Conservation (phyloP, 2,797 vertebrate species). For the Cheracebus regulus region DNA sequence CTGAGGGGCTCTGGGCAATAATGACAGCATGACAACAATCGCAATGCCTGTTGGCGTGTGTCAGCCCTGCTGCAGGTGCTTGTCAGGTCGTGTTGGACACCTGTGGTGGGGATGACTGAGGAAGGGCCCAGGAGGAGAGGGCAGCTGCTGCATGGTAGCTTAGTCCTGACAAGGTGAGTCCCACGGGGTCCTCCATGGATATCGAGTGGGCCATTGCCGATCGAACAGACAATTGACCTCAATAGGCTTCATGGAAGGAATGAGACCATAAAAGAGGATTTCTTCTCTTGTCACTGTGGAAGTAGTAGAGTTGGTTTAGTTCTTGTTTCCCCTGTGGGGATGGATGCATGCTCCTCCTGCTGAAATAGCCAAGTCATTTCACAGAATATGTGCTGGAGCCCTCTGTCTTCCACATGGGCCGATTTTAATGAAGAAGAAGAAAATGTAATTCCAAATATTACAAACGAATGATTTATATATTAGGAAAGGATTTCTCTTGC, state of each 20-base stretch:
- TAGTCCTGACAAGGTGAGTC: rapidly evolving
- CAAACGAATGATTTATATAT: not conserved
- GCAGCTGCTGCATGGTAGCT: rapidly evolving
- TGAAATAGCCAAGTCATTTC: not conserved
- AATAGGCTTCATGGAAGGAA: too few species aligned
- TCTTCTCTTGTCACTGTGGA: not conserved
- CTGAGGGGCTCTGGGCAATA: too few species aligned
- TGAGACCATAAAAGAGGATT: rapidly evolving
- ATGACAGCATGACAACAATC: rapidly evolving
- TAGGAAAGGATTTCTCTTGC: not conserved
- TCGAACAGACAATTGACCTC: rapidly evolving
- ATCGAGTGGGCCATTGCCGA: rapidly evolving
- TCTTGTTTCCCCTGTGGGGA: not conserved
- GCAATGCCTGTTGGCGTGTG: rapidly evolving
- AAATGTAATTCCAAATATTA: not conserved
- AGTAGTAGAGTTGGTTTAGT: rapidly evolving
- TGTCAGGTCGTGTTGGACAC: rapidly evolving
- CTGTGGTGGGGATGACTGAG: not conserved
- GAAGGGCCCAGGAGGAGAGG: not conserved
- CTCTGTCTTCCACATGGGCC: not conserved
- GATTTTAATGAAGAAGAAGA: not conserved
- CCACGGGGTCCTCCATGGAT: rapidly evolving
- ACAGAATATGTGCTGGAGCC: rapidly evolving
- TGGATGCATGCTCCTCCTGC: not conserved
- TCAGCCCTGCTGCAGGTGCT: rapidly evolving